Percentiles rank a stretch among this genome's conserved stretches.
Conservation (phyloP, 2,797 vertebrate genomes). For the Pantherophis vulpinus region DNA sequence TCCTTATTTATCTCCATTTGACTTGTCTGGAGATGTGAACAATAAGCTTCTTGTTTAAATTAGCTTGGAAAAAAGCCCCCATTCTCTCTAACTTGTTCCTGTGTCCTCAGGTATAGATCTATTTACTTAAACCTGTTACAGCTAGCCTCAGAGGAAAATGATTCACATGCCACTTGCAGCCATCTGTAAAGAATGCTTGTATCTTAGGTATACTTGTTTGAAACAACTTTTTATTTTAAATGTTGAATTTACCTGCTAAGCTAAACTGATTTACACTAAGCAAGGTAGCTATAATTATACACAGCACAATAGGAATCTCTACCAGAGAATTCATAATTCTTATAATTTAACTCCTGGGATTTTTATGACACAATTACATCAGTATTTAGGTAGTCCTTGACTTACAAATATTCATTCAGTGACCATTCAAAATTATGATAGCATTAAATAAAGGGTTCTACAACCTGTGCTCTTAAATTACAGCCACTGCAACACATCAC, state of each 20-base stretch:
- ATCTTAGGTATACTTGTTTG: neutral
- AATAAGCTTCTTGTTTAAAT: constrained; percentile 59
- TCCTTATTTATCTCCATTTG: constrained; percentile 59
- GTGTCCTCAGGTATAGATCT: constrained; percentile 43
- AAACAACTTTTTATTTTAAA: neutral
- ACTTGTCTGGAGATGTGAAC: constrained; percentile 57
- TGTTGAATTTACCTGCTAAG: neutral
- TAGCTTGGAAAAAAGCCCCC: constrained; percentile 46
- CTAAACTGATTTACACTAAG: neutral
- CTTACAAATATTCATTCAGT: neutral
- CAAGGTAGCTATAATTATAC: neutral
- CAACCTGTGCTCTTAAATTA: neutral
- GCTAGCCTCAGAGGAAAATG: constrained; percentile 7
- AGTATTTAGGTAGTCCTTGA: neutral
- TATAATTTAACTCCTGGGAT: neutral
- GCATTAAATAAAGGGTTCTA: neutral
- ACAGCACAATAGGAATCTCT: neutral
- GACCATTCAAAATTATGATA: neutral
- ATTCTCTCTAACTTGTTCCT: constrained; percentile 35
- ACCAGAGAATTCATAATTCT: neutral
- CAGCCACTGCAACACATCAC: neutral
- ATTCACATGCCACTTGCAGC: constrained; percentile 43
- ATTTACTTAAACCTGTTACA: constrained; percentile 65
- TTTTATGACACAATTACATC: neutral
- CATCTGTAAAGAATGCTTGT: constrained; percentile 40